Evolutionary conservation across 1,140 invertebrate species (phyloP).

Genomic region (Papilio xuthus): DNA sequence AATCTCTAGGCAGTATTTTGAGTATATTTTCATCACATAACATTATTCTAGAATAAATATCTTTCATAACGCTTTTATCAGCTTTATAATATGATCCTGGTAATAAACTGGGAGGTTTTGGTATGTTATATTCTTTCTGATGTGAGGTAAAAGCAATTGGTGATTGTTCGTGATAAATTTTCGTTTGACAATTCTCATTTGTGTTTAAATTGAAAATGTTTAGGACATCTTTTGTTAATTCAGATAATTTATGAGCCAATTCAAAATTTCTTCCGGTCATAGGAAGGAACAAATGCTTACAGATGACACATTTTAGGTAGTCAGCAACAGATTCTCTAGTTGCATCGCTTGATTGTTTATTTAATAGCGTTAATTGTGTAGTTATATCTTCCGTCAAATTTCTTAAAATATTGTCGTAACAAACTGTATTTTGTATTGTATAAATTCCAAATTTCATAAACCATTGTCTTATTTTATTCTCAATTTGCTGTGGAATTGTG

Average conservation of each 20-base stretch:
- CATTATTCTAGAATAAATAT: slow-evolving; percentile 17
- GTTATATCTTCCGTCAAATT: slow-evolving; percentile 25
- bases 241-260: background rate
- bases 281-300: slow-evolving; percentile 16
- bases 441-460: slow-evolving; percentile 16
- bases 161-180: background rate
- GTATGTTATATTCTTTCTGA: background rate
- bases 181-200: background rate
- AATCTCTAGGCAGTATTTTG: slow-evolving; percentile 6
- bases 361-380: slow-evolving; percentile 1
- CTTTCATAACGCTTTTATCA: slow-evolving; percentile 13
- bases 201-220: background rate
- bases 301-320: slow-evolving; percentile 14
- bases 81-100: slow-evolving; percentile 19
- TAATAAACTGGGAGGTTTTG: background rate
- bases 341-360: background rate
- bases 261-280: slow-evolving; percentile 13
- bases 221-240: slow-evolving; percentile 24
- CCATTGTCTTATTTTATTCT: slow-evolving; percentile 21
- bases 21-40: slow-evolving; percentile 28
- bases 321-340: slow-evolving; percentile 8
- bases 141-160: background rate
- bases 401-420: slow-evolving; percentile 6
- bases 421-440: slow-evolving; percentile 8
- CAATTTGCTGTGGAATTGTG: background rate